Conservation (phyloP, 2,797 vertebrate genomes). For the Chaenodraco wilsoni region DNA sequence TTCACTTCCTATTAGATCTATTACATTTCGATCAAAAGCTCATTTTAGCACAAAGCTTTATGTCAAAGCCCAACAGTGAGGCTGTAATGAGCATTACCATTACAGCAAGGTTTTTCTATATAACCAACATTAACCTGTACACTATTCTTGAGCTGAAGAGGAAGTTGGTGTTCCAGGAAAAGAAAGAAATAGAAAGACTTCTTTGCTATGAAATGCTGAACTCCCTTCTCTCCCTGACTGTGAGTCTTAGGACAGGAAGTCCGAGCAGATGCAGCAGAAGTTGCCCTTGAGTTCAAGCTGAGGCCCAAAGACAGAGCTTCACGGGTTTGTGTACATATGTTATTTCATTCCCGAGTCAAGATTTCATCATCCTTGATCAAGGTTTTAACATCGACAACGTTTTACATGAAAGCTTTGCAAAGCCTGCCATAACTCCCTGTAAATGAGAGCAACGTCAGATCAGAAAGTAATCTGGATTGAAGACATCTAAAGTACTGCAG, state of each 20-base stretch:
- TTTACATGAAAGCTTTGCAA: too few relatives aligned
- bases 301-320: background rate
- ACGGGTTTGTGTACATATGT: background rate
- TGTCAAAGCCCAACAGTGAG: background rate
- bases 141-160: background rate
- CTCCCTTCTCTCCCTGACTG: conserved; percentile 1
- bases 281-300: conserved; percentile 6
- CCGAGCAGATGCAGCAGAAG: conserved; percentile 20
- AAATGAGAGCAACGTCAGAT: background rate
- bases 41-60: background rate
- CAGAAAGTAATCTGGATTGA: background rate
- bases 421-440: too few relatives aligned
- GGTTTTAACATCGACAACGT: background rate
- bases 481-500: background rate
- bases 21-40: background rate
- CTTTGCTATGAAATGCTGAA: background rate
- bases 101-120: background rate
- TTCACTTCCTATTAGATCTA: conserved; percentile 7
- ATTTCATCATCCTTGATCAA: background rate
- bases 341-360: background rate
- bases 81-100: background rate
- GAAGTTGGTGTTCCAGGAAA: conserved; percentile 19
- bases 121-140: background rate
- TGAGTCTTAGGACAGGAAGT: conserved; percentile 31
- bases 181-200: conserved; percentile 15